Evolutionary conservation across 1,140 invertebrate species (phyloP), one percentile per base, ranked within the genome.

Genomic region (Fopius arisanus): DNA sequence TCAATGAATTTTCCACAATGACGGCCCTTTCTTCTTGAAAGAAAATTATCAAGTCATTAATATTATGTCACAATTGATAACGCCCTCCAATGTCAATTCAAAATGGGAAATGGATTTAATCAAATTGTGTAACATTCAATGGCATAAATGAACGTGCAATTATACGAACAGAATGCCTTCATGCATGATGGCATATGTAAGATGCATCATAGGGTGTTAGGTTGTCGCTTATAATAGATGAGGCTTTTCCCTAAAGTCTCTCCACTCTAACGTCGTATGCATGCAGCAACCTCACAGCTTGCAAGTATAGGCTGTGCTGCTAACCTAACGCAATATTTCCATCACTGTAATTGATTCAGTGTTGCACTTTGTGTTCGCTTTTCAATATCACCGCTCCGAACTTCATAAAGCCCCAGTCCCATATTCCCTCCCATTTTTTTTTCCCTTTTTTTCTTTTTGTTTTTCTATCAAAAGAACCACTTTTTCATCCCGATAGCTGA

Each of bases 271-370:
- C 19, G 54, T 59, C 54, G 54, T 26, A 59, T 59, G 54, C 54
- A 59, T 59, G 23, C 23, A 26, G 5, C 19, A 51, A 21, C n/a
- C 14, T 59, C 19, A 14, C 23, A 12, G 54, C 1, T 26, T 59
- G 54, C 2, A 51, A 51, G 6, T 19, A 2, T 59, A 19, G 3
- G 54, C 6, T 26, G n/a, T 51, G n/a, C 70, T 54, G 33, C 62
- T 40, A 71, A 68, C 69, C 41, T 81, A 80, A 82, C 77, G 78
- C 69, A 80, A 81, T 80, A 82, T 82, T 78, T 80, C 78, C 81
- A 81, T 82, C 76, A 79, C 68, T 75, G 78, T 80, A 82, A 81
- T 81, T 82, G 77, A 81, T 79, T 82, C 75, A 78, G 74, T 62
- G 37, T 37, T 72, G 74, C 71, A 73, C 75, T 73, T 73, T 76